Base-by-base conservation (phyloP, 2,888 invertebrate species). In the Zootermopsis nevadensis region DNA sequence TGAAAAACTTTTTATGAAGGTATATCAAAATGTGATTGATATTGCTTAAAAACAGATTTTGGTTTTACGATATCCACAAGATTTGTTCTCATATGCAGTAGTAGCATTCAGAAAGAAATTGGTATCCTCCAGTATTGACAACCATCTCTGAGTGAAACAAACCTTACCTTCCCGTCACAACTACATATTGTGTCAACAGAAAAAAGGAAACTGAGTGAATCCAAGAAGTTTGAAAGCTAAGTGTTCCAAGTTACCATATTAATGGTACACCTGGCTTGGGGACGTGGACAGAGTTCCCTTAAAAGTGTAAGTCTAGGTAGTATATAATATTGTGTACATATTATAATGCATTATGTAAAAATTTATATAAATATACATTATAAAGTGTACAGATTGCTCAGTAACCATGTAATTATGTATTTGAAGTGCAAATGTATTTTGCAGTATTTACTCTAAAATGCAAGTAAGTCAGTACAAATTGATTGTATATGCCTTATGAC, bases 351-450 rank as follows among this genome's bases (percentile, higher is more conserved):
- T 69, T 31, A 8, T 69, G 33, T 69, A 69, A 12, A 69, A 27
- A 69, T 31, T 22, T 69, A 69, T 69, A 33, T 33, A 69, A 1
- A 33, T 69, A 22, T 33, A 33, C 12, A 31, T 33, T 6, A 69
- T 27, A 69, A 69, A 6, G 8, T 69, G 69, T 69, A 69, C 69
- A 69, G 33, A 33, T 33, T 33, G 31, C 69, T 69, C 69, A 69
- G 69, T 22, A 33, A 8, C 33, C 4, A 69, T 60, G 60, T 60
- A 60, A 60, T 60, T 33, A 69, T 69, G 69, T 69, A 22, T 15
- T 8, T 69, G 66, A 0, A 27, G 66, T 66, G 10, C 30, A 30
- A 27, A n/a, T 66, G 8, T 66, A 30, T 66, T 66, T 66, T 66
- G n/a, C 66, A 19, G 30, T 66, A 66, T 27, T 66, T 66, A 66